Evolutionary conservation across 2,797 vertebrate genomes (phyloP).

Genomic region (Merluccius polli): DNA sequence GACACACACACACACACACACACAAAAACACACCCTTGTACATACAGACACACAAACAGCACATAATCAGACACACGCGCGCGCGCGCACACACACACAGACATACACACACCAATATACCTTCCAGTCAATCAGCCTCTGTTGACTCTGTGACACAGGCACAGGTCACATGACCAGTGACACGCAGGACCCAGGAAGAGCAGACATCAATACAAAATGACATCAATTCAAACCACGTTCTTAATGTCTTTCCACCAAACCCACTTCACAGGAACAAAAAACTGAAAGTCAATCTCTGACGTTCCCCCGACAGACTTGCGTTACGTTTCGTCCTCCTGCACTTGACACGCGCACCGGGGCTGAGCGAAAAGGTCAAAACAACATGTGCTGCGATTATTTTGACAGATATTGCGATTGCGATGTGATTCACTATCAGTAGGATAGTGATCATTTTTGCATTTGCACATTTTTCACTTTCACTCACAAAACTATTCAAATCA

Average conservation of each 20-base stretch:
- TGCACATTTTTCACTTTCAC: too few species aligned
- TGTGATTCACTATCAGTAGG: too few species aligned
- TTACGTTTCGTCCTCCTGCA: background rate
- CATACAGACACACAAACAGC: too few species aligned
- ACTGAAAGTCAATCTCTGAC: background rate
- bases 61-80: too few species aligned
- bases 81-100: too few species aligned
- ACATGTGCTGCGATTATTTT: too few species aligned
- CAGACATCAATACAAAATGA: background rate
- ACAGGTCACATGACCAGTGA: background rate
- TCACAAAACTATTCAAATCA: too few species aligned
- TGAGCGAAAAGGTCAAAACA: too few species aligned
- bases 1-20: constrained; percentile 6
- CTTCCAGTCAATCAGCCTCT: background rate
- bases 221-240: background rate
- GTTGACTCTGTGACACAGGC: background rate
- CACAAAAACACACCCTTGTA: too few species aligned
- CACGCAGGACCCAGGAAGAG: background rate
- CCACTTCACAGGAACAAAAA: background rate
- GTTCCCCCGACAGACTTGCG: background rate
- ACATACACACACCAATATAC: background rate
- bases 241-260: background rate
- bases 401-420: too few species aligned
- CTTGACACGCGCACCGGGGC: too few species aligned
- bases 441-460: too few species aligned